phyloP scores from a whole-genome alignment of 2,797 vertebrate genomes.

The Notoglanidium macrostoma region DNA sequence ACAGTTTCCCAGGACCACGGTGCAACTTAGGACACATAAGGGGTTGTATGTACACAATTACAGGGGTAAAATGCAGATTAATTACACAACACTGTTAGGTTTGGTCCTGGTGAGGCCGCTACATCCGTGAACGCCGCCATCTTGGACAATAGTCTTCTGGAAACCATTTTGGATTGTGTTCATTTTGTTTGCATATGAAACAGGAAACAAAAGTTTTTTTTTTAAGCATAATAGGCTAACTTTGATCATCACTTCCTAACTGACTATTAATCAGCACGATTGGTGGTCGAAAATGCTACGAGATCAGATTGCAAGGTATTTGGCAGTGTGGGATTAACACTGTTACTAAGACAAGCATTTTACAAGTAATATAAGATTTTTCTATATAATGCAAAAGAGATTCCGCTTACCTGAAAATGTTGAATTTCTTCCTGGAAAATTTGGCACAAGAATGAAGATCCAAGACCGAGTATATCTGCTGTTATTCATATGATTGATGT shows the following conservation, averaged over 20 bases:
- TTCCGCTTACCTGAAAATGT: not conserved
- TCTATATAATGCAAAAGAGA: not conserved
- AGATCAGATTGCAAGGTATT: not conserved
- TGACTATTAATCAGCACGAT: not conserved
- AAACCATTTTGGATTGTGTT: not conserved
- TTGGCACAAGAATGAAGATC: not conserved
- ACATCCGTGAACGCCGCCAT: too few relatives aligned
- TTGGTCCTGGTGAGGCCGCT: too few relatives aligned
- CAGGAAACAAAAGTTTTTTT: too few relatives aligned
- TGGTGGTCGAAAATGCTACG: not conserved
- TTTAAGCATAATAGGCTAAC: too few relatives aligned
- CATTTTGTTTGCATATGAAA: not conserved
- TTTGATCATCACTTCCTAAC: not conserved
- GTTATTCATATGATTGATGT: not conserved
- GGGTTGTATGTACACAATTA: too few relatives aligned
- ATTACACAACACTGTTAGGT: too few relatives aligned
- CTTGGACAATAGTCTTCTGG: too few relatives aligned
- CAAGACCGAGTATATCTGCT: not conserved
- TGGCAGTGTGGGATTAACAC: not conserved
- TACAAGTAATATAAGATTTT: not conserved
- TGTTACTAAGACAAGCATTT: not conserved
- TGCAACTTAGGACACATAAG: too few relatives aligned
- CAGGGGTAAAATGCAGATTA: too few relatives aligned
- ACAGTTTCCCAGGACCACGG: too few relatives aligned
- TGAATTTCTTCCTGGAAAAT: not conserved